Base-by-base conservation (phyloP, 2,888 invertebrate genomes). In the Pseudolycoriella hygida region DNA sequence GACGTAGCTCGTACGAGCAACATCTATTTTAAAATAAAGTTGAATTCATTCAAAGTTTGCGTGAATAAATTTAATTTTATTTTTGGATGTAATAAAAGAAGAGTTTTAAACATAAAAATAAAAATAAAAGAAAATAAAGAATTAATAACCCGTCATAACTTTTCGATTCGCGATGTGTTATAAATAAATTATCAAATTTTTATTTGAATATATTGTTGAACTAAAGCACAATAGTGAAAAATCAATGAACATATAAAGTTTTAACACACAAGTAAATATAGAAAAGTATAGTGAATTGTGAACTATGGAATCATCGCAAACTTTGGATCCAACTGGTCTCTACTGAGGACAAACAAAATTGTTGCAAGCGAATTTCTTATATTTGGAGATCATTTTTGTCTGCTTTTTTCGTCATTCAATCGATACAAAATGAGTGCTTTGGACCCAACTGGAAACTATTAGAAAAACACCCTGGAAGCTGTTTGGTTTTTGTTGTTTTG, bases 381-480 rank as follows among this genome's bases (percentile, higher is more conserved):
- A 25, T 25, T 25, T 25, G 25, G 25, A 25, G 25, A 25, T 25
- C 8, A 25, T 25, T 25, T 25, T 37, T 10, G 19, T 39, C 32
- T 15, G 12, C 19, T 34, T 17, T 14, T 3, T 18, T 44, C 25
- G 37, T 41, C 18, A 45, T 5, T 25, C 15, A 25, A 25, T 14
- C 18, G n/a, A 20, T 19, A 2, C 17, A 50, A 46, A 48, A 50
- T 64, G 63, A 58, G 56, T 47, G 56, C 55, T 52, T 55, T 64
- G 53, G 64, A 64, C 56, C 63, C 64, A 46, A 63, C 64, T 53
- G 64, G 64, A 47, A 62, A 64, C 53, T 64, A 64, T 49, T 64
- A 44, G 48, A 31, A n/a, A n/a, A n/a, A n/a, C n/a, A n/a, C n/a
- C n/a, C n/a, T n/a, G n/a, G n/a, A n/a, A n/a, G n/a, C n/a, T 34